Conservation (phyloP, 2,797 vertebrate genomes). For the Glossophaga mutica region DNA sequence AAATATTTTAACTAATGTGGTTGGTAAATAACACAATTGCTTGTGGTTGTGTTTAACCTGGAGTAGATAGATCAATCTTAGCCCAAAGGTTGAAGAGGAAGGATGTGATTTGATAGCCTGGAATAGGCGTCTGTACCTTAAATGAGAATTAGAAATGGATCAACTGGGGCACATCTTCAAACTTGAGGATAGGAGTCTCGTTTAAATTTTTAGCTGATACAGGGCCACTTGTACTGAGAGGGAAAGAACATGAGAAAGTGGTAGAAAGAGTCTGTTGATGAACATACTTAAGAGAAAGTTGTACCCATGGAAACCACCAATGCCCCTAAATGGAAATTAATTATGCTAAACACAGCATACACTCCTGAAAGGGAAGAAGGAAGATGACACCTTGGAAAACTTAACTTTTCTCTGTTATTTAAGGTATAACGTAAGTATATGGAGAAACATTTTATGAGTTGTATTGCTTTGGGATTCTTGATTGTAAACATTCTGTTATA, state of each 20-base stretch:
- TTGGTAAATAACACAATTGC: background rate
- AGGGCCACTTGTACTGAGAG: background rate
- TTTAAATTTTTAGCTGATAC: background rate
- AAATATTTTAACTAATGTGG: background rate
- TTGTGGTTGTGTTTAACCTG: background rate
- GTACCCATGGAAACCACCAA: background rate
- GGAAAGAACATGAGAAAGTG: background rate
- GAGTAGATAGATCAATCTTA: background rate
- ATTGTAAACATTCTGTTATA: background rate
- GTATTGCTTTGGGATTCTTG: background rate
- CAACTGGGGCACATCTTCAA: background rate
- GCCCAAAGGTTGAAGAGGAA: background rate
- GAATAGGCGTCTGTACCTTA: background rate
- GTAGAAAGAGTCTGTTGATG: background rate
- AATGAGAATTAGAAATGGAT: background rate
- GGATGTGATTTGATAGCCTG: background rate
- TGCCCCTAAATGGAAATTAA: background rate
- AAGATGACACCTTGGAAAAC: background rate
- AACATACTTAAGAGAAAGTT: background rate
- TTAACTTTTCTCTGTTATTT: background rate
- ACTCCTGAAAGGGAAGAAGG: background rate
- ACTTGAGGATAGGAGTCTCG: background rate
- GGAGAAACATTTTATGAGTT: background rate
- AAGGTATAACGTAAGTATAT: background rate
- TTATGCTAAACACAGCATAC: background rate